Base-by-base conservation (phyloP, 2,797 vertebrate genomes). In the Ispidina picta region DNA sequence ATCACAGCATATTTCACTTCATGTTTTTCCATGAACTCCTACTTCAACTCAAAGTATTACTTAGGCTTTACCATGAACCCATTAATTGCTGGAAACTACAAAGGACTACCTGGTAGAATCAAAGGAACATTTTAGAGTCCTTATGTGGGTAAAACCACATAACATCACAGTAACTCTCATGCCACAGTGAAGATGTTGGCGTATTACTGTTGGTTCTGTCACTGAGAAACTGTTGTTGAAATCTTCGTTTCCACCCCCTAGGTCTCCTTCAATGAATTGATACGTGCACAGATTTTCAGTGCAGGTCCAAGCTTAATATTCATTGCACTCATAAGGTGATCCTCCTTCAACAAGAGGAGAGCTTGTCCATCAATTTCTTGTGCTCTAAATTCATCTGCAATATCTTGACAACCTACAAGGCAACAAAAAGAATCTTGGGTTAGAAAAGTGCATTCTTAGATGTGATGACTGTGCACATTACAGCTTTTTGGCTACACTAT, bases 341-440 rank as follows among this genome's bases (percentile, higher is more conserved):
- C 99, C 97, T 99, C 99, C 91, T 99, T 98, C 86, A 99, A 97
- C 75, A 99, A 97, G 88, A 99, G 97, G 93, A 99, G 98, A 77
- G 99, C 99, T 97, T 99, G 99, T 37, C 99, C 99, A 65, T 99
- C 99, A 63, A 99, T 99, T 97, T 99, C 99, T 97, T 99, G 99
- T 33, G 98, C 98, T 97, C 99, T 98, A 97, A 99, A 99, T 94
- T 99, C 99, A 92, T 98, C 97, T 0, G 99, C 99, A 83, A 99
- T 98, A 95, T 99, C 99, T 92, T 99, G 99, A 87, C 99, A 99
- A 93, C 99, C 99, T 99, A 77, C 33, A 95, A 93, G 62, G 76
- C 49, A 93, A 94, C 9, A 78, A 81, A 88, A 31, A 83, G 3
- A 69, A 82, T 84, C 74, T 13, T 73, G 86, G 41, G 63, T 94